phyloP scores from a whole-genome alignment of 1,140 invertebrate species.

The Psix sp. region DNA sequence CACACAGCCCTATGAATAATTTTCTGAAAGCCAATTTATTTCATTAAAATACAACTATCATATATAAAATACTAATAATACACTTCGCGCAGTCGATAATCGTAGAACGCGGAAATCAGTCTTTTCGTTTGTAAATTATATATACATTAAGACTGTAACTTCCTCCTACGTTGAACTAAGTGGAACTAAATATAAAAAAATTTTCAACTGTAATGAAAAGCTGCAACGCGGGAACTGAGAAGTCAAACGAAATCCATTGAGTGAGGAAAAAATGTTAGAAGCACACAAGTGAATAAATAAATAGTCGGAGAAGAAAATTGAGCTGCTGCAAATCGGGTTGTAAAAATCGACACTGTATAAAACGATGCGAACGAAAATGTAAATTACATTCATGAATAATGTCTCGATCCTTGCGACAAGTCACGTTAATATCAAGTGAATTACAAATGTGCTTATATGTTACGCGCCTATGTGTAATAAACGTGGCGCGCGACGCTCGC shows the following conservation, averaged over 20 bases:
- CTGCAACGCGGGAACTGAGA: background rate
- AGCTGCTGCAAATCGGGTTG: slow-evolving; percentile 14
- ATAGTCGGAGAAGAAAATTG: too few species aligned
- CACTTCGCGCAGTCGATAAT: slow-evolving; percentile 56
- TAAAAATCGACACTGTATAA: slow-evolving; percentile 30
- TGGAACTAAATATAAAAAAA: background rate
- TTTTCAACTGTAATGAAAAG: background rate
- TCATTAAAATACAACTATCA: slow-evolving; percentile 60
- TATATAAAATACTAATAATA: slow-evolving; percentile 61
- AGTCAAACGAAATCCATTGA: too few species aligned
- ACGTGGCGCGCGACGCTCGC: slow-evolving; percentile 4
- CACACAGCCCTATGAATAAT: slow-evolving; percentile 15
- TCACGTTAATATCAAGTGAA: slow-evolving; percentile 69
- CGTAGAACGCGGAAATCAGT: slow-evolving; percentile 58
- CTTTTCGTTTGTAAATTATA: slow-evolving; percentile 59
- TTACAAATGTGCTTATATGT: slow-evolving; percentile 67
- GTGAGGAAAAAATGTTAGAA: too few species aligned
- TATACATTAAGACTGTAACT: slow-evolving; percentile 58
- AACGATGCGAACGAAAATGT: slow-evolving; percentile 61
- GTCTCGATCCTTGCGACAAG: slow-evolving; percentile 66
- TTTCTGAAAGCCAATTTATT: slow-evolving; percentile 60
- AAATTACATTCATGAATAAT: slow-evolving; percentile 74
- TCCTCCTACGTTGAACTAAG: slow-evolving; percentile 47
- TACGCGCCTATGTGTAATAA: slow-evolving; percentile 50
- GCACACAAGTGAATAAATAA: too few species aligned